phyloP scores from a whole-genome alignment of 2,888 invertebrate species.

The Acleris cristana region DNA sequence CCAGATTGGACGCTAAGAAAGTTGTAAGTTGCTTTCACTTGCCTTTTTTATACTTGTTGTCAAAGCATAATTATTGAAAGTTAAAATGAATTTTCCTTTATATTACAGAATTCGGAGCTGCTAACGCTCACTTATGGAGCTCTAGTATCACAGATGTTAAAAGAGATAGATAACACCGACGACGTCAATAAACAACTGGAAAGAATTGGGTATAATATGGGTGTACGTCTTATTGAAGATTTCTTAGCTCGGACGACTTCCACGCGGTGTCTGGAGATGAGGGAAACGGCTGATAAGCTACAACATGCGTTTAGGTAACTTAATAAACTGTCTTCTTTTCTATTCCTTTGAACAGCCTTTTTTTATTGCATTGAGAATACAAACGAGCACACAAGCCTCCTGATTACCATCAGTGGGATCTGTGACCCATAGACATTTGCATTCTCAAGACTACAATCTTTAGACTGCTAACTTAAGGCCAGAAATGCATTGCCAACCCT shows the following conservation, averaged over 20 bases:
- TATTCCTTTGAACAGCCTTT: too few relatives aligned
- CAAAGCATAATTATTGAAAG: too few relatives aligned
- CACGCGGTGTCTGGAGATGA: slow-evolving; percentile 96
- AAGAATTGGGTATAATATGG: slow-evolving; percentile 98
- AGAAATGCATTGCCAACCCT: too few relatives aligned
- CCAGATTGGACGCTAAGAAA: slow-evolving; percentile 90
- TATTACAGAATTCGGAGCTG: slow-evolving; percentile 95
- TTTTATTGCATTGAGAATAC: too few relatives aligned
- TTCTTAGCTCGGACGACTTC: slow-evolving; percentile 96
- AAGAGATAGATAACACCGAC: slow-evolving; percentile 97
- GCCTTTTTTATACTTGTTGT: too few relatives aligned
- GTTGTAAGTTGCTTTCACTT: slow-evolving; percentile 81
- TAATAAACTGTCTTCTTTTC: neutral
- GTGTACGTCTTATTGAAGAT: slow-evolving; percentile 98
- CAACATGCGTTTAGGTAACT: slow-evolving; percentile 87
- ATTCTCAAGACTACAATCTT: too few relatives aligned
- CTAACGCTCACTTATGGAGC: slow-evolving; percentile 99
- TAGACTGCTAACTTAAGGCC: too few relatives aligned
- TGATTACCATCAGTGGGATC: too few relatives aligned
- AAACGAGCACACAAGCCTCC: too few relatives aligned
- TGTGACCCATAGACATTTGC: too few relatives aligned
- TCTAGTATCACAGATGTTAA: slow-evolving; percentile 97
- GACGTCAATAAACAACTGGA: slow-evolving; percentile 99
- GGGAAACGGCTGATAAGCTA: slow-evolving; percentile 98
- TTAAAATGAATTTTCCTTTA: slow-evolving; percentile 4